These are phyloP conservation scores for Eupithecia subfuscata DNA, from an alignment of 2,888 invertebrate genomes.

Conservation along the genomic window DNA sequence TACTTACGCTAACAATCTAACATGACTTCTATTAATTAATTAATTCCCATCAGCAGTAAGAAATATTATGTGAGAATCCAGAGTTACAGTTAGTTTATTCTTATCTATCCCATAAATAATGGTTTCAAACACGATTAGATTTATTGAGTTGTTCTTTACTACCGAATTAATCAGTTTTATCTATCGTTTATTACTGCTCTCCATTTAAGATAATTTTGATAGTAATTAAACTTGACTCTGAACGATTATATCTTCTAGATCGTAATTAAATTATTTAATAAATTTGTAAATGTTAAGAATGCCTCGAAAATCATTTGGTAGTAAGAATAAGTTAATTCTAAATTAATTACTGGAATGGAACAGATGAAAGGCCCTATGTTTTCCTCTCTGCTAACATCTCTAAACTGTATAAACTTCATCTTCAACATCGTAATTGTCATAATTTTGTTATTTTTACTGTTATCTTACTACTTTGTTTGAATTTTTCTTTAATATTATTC, in stretches of 20 bases:
- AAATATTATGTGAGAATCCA: slow-evolving; percentile 10
- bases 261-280: background rate
- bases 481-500: too few species aligned
- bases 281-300: background rate
- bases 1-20: background rate
- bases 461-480: background rate
- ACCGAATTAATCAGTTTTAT: slow-evolving; percentile 19
- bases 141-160: slow-evolving; percentile 34
- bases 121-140: slow-evolving; percentile 32
- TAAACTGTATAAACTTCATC: background rate
- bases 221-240: background rate
- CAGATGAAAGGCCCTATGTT: background rate
- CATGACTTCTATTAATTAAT: background rate
- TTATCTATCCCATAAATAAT: slow-evolving; percentile 33
- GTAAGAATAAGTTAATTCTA: background rate
- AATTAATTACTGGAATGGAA: background rate
- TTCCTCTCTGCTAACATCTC: background rate
- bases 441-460: background rate
- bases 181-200: slow-evolving; percentile 4
- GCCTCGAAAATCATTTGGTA: background rate
- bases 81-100: slow-evolving; percentile 27
- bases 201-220: slow-evolving; percentile 1
- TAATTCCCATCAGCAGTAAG: background rate
- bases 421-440: too few species aligned
- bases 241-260: background rate